These are phyloP conservation scores for Octopus sinensis DNA, from an alignment of 1,140 invertebrate genomes.

Conservation along the genomic window DNA sequence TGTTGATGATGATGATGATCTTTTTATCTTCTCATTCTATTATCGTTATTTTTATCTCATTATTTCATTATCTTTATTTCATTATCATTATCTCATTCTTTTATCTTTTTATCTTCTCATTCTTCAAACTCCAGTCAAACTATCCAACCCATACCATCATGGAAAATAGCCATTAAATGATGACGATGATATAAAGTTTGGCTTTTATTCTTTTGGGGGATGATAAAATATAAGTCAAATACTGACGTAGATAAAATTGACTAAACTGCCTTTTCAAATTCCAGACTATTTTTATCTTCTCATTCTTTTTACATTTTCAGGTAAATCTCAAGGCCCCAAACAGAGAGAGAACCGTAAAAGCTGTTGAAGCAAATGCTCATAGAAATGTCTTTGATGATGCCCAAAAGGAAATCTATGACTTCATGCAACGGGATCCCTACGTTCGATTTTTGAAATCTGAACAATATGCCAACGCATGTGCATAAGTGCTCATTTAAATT, in stretches of 20 bases:
- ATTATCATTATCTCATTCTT: no score
- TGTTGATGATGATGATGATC: no score
- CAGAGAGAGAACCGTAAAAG: neutral
- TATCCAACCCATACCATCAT: no score
- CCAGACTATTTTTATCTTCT: neutral
- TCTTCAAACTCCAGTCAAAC: neutral
- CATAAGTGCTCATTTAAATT: neutral
- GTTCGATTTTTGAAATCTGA: neutral
- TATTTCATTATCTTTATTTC: no score
- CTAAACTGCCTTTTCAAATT: neutral
- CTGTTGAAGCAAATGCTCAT: neutral
- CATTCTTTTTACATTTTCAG: neutral
- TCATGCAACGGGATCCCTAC: neutral
- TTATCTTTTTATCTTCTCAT: neutral
- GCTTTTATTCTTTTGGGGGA: no score
- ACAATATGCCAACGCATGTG: neutral
- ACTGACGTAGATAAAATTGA: neutral
- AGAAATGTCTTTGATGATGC: neutral
- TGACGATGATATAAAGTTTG: no score
- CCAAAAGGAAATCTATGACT: neutral
- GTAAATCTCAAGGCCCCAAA: neutral
- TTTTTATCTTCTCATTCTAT: no score
- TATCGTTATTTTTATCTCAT: no score
- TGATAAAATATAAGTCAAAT: no score
- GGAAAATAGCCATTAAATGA: no score